phyloP scores from a whole-genome alignment of 1,140 invertebrate genomes.

The Ylistrum balloti region DNA sequence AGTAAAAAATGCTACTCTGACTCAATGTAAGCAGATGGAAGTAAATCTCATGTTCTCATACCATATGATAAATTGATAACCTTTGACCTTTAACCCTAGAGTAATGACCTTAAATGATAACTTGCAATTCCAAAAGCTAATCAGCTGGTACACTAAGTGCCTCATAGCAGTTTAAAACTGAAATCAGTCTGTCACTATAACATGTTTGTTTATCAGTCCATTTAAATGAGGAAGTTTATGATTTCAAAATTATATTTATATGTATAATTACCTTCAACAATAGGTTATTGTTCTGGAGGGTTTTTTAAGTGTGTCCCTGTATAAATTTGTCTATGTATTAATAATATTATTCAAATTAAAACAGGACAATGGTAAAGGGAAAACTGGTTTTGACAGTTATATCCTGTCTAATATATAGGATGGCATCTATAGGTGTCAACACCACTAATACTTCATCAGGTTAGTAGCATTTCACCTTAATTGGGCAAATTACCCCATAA shows the following conservation, averaged over 20 bases:
- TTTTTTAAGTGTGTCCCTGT: background rate
- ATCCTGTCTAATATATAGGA: background rate
- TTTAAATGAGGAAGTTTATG: background rate
- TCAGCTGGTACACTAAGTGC: no score
- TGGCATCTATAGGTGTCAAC: background rate
- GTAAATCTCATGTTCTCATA: no score
- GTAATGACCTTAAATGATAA: no score
- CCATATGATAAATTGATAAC: no score
- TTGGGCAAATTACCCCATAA: no score
- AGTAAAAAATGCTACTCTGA: no score
- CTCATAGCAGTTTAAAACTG: no score
- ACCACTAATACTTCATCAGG: background rate
- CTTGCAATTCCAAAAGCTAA: no score
- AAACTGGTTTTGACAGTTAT: background rate
- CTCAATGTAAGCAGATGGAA: no score
- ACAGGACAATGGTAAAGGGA: background rate
- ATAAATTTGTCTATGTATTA: background rate
- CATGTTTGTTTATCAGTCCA: background rate
- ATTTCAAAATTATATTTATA: conserved; percentile 24
- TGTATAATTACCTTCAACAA: background rate
- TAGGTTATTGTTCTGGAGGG: background rate
- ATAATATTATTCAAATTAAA: background rate
- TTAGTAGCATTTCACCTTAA: background rate
- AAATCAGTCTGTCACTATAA: background rate
- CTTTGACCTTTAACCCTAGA: no score